Percentiles rank a stretch among this genome's conserved stretches.
Conservation (phyloP, 2,113 vertebrate genomes). For the Pachyramphus minor region DNA sequence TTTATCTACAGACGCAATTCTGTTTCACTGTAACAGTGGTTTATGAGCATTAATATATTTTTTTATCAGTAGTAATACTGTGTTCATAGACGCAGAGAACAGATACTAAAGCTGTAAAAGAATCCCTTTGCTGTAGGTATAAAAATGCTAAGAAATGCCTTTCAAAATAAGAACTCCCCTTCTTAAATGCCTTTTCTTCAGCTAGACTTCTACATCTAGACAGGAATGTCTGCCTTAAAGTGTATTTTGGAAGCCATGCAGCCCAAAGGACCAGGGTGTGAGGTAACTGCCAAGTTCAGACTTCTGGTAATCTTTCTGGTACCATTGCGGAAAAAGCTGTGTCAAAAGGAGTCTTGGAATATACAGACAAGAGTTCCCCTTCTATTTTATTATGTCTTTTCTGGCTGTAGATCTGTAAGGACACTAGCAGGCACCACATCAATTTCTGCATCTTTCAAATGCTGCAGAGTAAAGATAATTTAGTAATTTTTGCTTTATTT, state of each 20-base stretch:
- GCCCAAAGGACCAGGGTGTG: background rate
- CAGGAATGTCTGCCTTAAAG: background rate
- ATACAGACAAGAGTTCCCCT: background rate
- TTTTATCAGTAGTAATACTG: background rate
- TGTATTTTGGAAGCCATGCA: background rate
- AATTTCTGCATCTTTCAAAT: background rate
- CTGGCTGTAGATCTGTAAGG: background rate
- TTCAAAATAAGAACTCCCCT: background rate
- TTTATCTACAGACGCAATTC: background rate
- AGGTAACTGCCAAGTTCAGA: background rate
- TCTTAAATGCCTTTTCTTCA: background rate
- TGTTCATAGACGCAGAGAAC: background rate
- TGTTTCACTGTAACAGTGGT: background rate
- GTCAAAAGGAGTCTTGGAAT: background rate
- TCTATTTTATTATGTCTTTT: background rate
- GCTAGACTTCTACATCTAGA: background rate
- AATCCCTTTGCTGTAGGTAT: background rate
- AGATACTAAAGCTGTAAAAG: background rate
- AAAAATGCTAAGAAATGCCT: background rate
- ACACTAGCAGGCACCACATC: background rate
- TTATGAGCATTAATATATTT: background rate
- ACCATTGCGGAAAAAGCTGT: background rate
- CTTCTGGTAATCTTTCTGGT: background rate
- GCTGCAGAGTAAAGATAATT: background rate
- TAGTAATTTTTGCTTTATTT: background rate